Evolutionary conservation across 2,888 invertebrate species (phyloP), one percentile per base, ranked within the genome.

Genomic region (Drosophila meridionalis): DNA sequence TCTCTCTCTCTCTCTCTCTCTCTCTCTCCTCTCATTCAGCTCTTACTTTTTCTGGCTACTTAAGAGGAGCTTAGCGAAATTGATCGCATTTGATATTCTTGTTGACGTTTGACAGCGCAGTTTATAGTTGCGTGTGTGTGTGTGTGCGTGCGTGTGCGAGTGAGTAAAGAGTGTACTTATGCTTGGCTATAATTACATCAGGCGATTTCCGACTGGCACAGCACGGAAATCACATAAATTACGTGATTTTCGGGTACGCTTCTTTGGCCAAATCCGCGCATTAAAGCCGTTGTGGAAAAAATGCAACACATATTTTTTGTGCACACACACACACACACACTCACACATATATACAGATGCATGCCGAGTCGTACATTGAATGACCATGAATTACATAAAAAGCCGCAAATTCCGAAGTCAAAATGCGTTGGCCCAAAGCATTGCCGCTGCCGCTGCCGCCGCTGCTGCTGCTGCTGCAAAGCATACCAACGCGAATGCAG

Each of bases 351-450:
- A 26, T 36, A 52, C 52, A 52, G 3, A 4, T 11, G 20, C 52
- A 20, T 34, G 61, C 11, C 26, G 30, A 60, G 40, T 59, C 58
- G 69, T 43, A 55, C 69, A 69, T 76, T 73, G 76, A 79, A 87
- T 82, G 83, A 86, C 90, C 89, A 87, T 84, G 89, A 90, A 89
- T 89, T 89, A 90, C 90, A 87, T 87, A 87, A 87, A 85, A 87
- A 87, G 83, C 87, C 87, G 83, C 87, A 89, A 87, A 89, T 87
- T 86, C 87, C 88, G 86, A 87, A 87, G 89, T 89, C 87, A 85
- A 87, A 87, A 87, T 87, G 87, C 83, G 81, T 85, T 83, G 85
- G 79, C 77, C 83, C 76, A 87, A 83, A 81, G 71, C 79, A 65
- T 78, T 70, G 74, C 65, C 71, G 78, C 9, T 61, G 63, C 47